Evolutionary conservation across 1,140 invertebrate genomes (phyloP).

Genomic region (Cyrtorhinus lividipennis): DNA sequence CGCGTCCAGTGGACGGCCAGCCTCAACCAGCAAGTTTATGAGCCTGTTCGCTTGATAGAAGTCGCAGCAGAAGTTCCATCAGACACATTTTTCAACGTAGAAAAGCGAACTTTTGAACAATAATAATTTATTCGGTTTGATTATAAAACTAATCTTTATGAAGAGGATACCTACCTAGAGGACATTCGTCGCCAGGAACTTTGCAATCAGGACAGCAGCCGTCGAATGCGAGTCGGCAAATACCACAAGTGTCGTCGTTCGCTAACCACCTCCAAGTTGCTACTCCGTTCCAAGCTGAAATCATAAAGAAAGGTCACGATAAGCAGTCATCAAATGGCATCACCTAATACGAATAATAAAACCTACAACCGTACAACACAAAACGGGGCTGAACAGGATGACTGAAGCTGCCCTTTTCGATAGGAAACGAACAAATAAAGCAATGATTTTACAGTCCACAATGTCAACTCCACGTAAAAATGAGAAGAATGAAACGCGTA

Average conservation of each 20-base stretch:
- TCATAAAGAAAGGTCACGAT: not conserved
- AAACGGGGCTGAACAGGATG: not conserved
- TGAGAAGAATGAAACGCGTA: no score
- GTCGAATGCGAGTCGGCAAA: constrained; percentile 97
- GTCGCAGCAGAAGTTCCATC: no score
- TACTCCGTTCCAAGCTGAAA: constrained; percentile 77
- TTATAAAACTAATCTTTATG: no score
- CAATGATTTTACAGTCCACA: not conserved
- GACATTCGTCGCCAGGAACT: constrained; percentile 95
- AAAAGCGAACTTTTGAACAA: no score
- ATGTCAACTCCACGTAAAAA: not conserved
- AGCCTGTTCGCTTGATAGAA: no score
- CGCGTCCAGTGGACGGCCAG: no score
- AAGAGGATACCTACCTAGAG: constrained; percentile 60
- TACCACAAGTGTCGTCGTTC: constrained; percentile 98
- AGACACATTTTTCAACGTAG: no score
- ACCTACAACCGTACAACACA: not conserved
- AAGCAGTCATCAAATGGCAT: not conserved
- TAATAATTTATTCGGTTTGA: no score
- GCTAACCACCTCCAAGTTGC: constrained; percentile 98
- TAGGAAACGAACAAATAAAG: not conserved
- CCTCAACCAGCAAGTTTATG: no score
- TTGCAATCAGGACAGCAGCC: constrained; percentile 98
- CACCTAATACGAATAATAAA: not conserved
- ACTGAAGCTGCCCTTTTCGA: not conserved